Percentiles rank a stretch among this genome's conserved stretches.
phyloP scores from a whole-genome alignment of 2,113 vertebrate species.

The Propithecus coquereli region DNA sequence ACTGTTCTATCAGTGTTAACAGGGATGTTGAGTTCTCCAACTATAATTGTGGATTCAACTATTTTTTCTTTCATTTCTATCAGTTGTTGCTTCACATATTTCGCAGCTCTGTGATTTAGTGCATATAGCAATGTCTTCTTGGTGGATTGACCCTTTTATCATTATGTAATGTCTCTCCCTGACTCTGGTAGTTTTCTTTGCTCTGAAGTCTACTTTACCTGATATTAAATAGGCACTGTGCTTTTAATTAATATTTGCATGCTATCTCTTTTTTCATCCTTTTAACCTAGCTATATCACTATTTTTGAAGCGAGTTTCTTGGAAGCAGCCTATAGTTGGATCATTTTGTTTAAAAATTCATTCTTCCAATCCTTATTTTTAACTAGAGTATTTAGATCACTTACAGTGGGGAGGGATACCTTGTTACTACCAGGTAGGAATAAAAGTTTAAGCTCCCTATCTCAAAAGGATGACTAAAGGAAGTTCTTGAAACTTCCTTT shows the following conservation, averaged over 20 bases:
- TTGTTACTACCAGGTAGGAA: background rate
- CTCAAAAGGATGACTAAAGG: background rate
- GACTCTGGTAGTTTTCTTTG: background rate
- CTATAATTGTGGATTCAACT: background rate
- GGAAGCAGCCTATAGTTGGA: background rate
- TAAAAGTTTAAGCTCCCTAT: background rate
- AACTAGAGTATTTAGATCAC: background rate
- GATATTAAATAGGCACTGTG: background rate
- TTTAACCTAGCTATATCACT: background rate
- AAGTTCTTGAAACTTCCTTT: background rate
- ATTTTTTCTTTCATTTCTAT: background rate
- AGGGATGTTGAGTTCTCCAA: background rate
- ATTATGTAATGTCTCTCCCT: background rate
- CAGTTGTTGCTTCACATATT: background rate
- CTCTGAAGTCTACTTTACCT: background rate
- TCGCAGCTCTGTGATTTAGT: background rate
- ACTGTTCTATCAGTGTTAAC: background rate
- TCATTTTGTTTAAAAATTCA: background rate
- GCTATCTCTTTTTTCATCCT: background rate
- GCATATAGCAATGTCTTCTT: background rate
- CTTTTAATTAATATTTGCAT: background rate
- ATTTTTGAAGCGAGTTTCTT: background rate
- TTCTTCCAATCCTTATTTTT: background rate
- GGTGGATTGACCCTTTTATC: background rate
- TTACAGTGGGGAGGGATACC: background rate